Percentiles rank a stretch among this genome's conserved stretches.
phyloP scores from a whole-genome alignment of 2,113 vertebrate genomes.

The Numenius arquata region DNA sequence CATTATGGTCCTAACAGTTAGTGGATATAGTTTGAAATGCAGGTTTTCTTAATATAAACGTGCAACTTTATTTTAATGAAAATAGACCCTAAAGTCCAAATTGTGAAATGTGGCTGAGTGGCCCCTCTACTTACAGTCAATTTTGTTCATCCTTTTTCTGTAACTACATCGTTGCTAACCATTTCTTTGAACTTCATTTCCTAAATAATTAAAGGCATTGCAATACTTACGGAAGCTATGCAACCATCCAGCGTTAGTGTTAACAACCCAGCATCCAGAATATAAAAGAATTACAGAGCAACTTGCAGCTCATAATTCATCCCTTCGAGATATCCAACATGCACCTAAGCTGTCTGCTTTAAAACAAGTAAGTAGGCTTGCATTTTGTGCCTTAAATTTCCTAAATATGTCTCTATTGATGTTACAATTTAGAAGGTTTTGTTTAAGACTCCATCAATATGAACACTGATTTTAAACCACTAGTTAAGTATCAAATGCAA shows the following conservation, averaged over 20 bases:
- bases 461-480: neutral
- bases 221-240: slow-evolving; percentile 97
- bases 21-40: neutral
- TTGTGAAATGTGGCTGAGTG: neutral
- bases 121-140: fast-evolving
- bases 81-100: neutral
- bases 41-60: neutral
- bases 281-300: slow-evolving; percentile 91
- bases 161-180: neutral
- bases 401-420: neutral
- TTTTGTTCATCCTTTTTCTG: neutral
- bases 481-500: neutral
- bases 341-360: slow-evolving; percentile 98
- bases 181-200: neutral
- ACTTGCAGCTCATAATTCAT: slow-evolving; percentile 85
- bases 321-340: slow-evolving; percentile 94
- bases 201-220: slow-evolving; percentile 80
- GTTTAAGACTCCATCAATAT: neutral
- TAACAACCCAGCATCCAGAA: slow-evolving; percentile 93
- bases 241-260: slow-evolving; percentile 95
- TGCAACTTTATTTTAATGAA: neutral
- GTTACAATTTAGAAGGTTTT: neutral
- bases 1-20: neutral
- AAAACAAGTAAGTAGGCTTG: slow-evolving; percentile 84
- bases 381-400: neutral